Evolutionary conservation across 2,888 invertebrate genomes (phyloP), one percentile per base, ranked within the genome.

Genomic region (Catocala nupta): DNA sequence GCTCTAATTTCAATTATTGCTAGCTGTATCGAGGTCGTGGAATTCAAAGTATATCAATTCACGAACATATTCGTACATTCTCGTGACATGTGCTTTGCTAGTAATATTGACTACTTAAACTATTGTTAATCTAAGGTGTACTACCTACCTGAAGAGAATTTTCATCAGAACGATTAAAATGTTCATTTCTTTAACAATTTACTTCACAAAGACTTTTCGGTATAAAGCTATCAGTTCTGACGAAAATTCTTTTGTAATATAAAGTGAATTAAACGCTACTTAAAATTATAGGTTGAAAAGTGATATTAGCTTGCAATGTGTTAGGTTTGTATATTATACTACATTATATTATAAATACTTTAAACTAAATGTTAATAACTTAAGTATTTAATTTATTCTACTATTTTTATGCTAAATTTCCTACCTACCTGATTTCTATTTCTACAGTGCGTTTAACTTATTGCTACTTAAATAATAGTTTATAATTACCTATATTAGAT

Each of bases 391-490:
- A 12, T 12, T 7, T 45, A n/a, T 12, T 45, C n/a, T 12, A 49
- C 10, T 42, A 45, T 0, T 51, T 59, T 51, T 57, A 57, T 33
- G 16, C 7, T 34, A 63, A 52, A 51, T 2, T 39, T 56, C 60
- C 45, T 39, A 39, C 68, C 34, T 55, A 55, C 47, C 34, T 71
- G 65, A 56, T 48, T 55, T 66, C 66, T 72, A 55, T 9, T 0
- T 49, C 73, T 73, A 75, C 75, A 50, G 69, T 73, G 75, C 72
- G 63, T 62, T 16, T 59, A 58, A 55, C 64, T 0, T 44, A 44
- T 6, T 53, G 55, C 51, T 62, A 56, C 57, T 43, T 55, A 34
- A 45, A 58, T 59, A 55, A 64, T 60, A 39, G 58, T 9, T 50
- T 60, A 11, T 25, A 11, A 51, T 59, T 50, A n/a, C 39, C 47